A percentile compares a stretch with the other conserved stretches of the same genome.
Evolutionary conservation across 2,888 invertebrate species (phyloP).

Genomic region (Hofmannophila pseudospretella): DNA sequence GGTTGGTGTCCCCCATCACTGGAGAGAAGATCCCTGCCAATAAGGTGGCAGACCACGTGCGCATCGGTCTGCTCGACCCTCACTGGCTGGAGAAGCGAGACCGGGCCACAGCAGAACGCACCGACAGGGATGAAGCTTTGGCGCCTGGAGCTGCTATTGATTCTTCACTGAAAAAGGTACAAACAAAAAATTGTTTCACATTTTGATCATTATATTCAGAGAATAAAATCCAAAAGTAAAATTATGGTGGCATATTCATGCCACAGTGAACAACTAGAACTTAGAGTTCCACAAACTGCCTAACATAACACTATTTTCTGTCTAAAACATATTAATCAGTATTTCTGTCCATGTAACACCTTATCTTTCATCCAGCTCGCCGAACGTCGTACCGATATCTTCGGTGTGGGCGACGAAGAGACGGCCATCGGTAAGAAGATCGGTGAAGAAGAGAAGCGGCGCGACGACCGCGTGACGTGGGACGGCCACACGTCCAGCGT

Average conservation of each 20-base stretch:
- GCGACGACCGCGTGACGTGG: conserved; percentile 97
- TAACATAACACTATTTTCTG: too few species aligned
- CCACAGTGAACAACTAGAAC: too few species aligned
- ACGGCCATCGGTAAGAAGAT: conserved; percentile 99
- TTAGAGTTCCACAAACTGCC: too few species aligned
- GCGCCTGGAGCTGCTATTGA: conserved; percentile 92
- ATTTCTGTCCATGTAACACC: too few species aligned
- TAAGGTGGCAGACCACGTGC: conserved; percentile 98
- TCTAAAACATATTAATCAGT: too few species aligned
- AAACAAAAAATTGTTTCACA: too few species aligned
- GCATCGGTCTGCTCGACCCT: conserved; percentile 96
- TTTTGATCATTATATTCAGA: too few species aligned
- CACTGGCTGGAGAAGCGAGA: conserved; percentile 99
- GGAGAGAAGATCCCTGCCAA: conserved; percentile 98
- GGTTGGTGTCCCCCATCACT: conserved; percentile 98
- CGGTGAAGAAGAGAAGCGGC: conserved; percentile 91
- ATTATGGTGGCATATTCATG: too few species aligned
- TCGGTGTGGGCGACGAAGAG: conserved; percentile 99
- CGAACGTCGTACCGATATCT: conserved; percentile 99
- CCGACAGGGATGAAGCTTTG: conserved; percentile 83
- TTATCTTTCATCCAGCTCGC: too few species aligned
- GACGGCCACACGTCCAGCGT: conserved; percentile 98
- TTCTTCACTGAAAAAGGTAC: conserved; percentile 90
- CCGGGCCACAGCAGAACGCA: conserved; percentile 94
- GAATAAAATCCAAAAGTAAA: too few species aligned